Percentiles rank a stretch among this genome's conserved stretches.
Evolutionary conservation across 1,140 invertebrate species (phyloP).

Genomic region (Nomia melanderi): DNA sequence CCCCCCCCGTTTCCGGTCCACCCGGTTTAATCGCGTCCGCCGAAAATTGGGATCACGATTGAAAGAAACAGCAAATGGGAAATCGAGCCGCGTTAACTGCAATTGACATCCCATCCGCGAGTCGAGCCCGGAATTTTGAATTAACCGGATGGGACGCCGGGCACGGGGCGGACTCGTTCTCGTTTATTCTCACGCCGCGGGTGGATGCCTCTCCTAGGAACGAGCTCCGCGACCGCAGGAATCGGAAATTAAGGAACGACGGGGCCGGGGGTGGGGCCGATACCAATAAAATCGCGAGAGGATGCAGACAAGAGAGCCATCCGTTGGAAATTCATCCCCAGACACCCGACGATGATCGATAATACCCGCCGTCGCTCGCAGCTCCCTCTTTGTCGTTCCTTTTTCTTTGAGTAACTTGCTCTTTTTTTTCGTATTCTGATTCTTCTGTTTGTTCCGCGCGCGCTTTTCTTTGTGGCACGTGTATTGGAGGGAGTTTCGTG

Average conservation of each 20-base stretch:
- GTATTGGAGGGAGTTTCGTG: too few relatives aligned
- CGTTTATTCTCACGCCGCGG: neutral
- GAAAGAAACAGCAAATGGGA: neutral
- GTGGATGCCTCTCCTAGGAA: neutral
- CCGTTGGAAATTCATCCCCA: constrained; percentile 10
- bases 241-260: constrained; percentile 40
- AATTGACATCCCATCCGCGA: neutral
- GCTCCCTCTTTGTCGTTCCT: neutral
- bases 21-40: neutral
- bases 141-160: neutral
- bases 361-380: neutral
- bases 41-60: neutral
- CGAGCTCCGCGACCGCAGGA: neutral
- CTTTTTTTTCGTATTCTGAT: neutral
- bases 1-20: too few relatives aligned
- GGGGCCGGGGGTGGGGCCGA: too few relatives aligned
- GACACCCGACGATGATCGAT: neutral
- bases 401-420: constrained; percentile 5
- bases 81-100: constrained; percentile 21
- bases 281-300: constrained; percentile 28
- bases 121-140: constrained; percentile 2
- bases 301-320: too few relatives aligned
- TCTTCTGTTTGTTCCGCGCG: too few relatives aligned
- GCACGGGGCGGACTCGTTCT: neutral
- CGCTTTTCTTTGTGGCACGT: too few relatives aligned